These are phyloP conservation scores for Lophius americanus DNA, from an alignment of 2,797 vertebrate species.

Conservation along the genomic window DNA sequence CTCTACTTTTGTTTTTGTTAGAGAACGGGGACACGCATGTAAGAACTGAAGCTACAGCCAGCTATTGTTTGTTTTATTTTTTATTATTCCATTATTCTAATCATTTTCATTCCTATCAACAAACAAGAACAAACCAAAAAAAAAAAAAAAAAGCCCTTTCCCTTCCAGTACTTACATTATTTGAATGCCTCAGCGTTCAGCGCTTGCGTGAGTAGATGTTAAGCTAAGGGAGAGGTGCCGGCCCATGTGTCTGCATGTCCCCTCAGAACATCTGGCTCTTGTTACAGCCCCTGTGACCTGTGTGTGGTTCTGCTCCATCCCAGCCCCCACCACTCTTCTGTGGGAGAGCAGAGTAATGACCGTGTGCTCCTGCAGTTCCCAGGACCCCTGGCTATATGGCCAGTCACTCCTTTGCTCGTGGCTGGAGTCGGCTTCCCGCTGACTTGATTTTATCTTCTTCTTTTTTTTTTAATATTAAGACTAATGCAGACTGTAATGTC, in stretches of 20 bases:
- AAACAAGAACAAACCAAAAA: neutral
- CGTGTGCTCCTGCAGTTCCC: slow-evolving; percentile 63
- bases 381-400: slow-evolving; percentile 60
- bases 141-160: slow-evolving; percentile 22
- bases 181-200: slow-evolving; percentile 53
- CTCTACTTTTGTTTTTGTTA: too few relatives aligned
- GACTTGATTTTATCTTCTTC: slow-evolving; percentile 42
- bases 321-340: slow-evolving; percentile 58
- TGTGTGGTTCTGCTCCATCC: slow-evolving; percentile 68
- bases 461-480: slow-evolving; percentile 25
- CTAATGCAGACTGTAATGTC: slow-evolving; percentile 47
- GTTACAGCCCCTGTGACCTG: slow-evolving; percentile 77
- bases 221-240: slow-evolving; percentile 48
- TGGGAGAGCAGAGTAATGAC: slow-evolving; percentile 69
- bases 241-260: slow-evolving; percentile 64
- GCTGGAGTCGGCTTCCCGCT: slow-evolving; percentile 54
- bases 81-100: too few relatives aligned
- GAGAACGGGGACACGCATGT: too few relatives aligned
- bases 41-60: too few relatives aligned
- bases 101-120: slow-evolving; percentile 11
- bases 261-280: slow-evolving; percentile 82
- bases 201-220: slow-evolving; percentile 10
- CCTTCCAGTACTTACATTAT: slow-evolving; percentile 52
- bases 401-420: slow-evolving; percentile 61
- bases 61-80: neutral